These are phyloP conservation scores for Macrosteles quadrilineatus DNA, from an alignment of 1,140 invertebrate species.

Conservation along the genomic window DNA sequence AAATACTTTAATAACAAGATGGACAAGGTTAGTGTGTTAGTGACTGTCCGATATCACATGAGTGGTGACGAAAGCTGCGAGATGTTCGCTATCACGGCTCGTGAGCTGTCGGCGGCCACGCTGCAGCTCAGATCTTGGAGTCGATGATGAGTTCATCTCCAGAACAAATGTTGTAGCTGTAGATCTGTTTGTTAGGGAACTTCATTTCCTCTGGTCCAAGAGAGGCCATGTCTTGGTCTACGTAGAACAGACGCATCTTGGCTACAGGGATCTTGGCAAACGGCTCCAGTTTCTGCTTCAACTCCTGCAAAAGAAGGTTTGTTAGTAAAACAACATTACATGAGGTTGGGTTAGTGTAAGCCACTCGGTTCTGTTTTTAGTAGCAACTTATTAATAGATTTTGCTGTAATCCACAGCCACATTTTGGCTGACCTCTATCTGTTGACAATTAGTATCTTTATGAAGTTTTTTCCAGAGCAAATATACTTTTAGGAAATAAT, in stretches of 20 bases:
- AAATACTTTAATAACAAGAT: not conserved
- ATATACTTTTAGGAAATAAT: no score
- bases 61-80: not conserved
- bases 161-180: conserved; percentile 87
- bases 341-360: no score
- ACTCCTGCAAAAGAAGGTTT: conserved; percentile 56
- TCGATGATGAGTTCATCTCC: conserved; percentile 91
- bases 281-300: conserved; percentile 76
- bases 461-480: no score
- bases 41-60: not conserved
- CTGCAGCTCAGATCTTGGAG: conserved; percentile 40
- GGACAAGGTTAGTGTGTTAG: not conserved
- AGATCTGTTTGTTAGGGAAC: conserved; percentile 83
- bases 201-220: conserved; percentile 82
- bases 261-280: conserved; percentile 76
- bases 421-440: no score
- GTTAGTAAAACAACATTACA: no score
- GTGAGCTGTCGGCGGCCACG: not conserved
- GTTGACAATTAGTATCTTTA: no score
- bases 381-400: no score
- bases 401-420: no score
- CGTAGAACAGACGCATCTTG: conserved; percentile 84
- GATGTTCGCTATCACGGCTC: not conserved
- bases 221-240: conserved; percentile 64
- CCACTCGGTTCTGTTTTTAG: no score